Percentiles rank a stretch among this genome's conserved stretches.
These are phyloP conservation scores for Fratercula arctica DNA, from an alignment of 2,797 vertebrate species.

Conservation along the genomic window DNA sequence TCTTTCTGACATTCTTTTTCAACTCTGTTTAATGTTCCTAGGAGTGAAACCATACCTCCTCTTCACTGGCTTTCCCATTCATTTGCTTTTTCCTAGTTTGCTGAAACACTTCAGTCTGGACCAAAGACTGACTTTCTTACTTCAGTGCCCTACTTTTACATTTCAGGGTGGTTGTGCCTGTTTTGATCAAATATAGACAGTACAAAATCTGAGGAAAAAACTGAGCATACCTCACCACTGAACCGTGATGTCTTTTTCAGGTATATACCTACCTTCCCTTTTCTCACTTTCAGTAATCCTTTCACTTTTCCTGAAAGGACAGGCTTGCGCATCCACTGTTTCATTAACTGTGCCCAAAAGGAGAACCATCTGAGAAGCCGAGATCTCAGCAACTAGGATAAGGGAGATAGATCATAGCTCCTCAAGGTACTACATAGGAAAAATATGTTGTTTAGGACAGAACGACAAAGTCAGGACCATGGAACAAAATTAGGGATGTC, in stretches of 20 bases:
- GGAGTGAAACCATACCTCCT: background rate
- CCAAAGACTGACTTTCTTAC: background rate
- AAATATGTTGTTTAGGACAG: background rate
- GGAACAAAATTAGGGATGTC: background rate
- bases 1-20: background rate
- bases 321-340: background rate
- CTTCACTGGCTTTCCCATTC: background rate
- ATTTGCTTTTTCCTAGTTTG: background rate
- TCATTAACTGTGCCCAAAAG: background rate
- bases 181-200: background rate
- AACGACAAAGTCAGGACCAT: background rate
- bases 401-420: background rate
- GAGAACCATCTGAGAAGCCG: background rate
- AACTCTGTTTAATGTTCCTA: background rate
- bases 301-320: background rate
- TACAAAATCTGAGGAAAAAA: background rate
- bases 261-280: background rate
- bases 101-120: background rate
- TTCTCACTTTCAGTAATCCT: background rate
- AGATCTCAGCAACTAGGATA: background rate
- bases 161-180: background rate
- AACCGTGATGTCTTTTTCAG: background rate
- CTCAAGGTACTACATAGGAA: background rate
- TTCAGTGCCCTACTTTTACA: background rate
- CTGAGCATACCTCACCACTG: background rate